Conservation (phyloP, 2,888 invertebrate genomes). For the Frankliniella intonsa region DNA sequence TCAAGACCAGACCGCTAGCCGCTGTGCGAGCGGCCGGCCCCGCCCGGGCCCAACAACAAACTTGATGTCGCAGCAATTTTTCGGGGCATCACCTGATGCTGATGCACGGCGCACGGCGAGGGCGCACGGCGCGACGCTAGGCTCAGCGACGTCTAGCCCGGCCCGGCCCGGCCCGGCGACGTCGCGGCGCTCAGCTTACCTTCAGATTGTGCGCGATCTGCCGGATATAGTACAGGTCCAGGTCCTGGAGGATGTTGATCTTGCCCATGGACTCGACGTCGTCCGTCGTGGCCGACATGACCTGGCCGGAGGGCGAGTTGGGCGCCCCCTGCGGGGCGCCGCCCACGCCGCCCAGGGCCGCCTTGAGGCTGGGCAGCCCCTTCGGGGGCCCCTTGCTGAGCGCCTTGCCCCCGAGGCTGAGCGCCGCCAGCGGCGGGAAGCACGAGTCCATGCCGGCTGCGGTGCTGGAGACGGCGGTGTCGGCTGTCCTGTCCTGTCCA, state of each 20-base stretch:
- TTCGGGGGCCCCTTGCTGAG: conserved; percentile 28
- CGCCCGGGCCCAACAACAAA: not conserved
- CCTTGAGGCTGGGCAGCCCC: conserved; percentile 33
- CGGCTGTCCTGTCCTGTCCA: too few relatives aligned
- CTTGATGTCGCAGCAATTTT: conserved; percentile 14
- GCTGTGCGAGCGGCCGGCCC: too few relatives aligned
- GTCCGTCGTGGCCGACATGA: conserved; percentile 30
- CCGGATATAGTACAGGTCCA: conserved; percentile 54
- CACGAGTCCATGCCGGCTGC: conserved; percentile 51
- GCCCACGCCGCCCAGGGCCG: conserved; percentile 29
- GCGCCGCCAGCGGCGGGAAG: conserved; percentile 49
- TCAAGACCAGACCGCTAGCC: too few relatives aligned
- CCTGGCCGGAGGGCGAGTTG: conserved; percentile 29
- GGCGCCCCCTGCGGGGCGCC: conserved; percentile 33
- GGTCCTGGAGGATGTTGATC: conserved; percentile 51
- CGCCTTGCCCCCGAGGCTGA: conserved; percentile 45
- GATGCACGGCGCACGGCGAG: not conserved
- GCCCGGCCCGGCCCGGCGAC: not conserved
- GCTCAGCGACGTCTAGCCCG: not conserved
- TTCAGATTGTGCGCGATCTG: conserved; percentile 54
- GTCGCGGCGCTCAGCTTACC: conserved; percentile 43
- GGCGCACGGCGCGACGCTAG: not conserved
- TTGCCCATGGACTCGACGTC: conserved; percentile 43
- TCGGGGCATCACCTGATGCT: not conserved
- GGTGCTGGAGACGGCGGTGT: too few relatives aligned